Evolutionary conservation across 2,113 vertebrate species (phyloP), one percentile per base, ranked within the genome.

Genomic region (Ptychochromis oligacanthus): DNA sequence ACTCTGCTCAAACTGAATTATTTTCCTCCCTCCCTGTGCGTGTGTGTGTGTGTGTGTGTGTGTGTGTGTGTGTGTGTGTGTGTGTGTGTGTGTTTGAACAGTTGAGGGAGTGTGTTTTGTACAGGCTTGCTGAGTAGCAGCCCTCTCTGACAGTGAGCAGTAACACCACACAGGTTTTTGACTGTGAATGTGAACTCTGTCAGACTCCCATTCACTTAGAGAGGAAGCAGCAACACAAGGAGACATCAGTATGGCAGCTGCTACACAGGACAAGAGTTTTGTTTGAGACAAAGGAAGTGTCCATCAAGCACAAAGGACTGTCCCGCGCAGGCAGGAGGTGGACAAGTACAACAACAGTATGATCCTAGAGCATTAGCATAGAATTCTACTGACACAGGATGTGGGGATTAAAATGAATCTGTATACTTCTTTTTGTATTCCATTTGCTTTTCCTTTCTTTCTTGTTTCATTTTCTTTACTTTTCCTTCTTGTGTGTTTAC

Each of bases 1-100:
- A 57, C 62, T 77, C 67, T 70, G 67, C 55, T 74, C 3, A 79
- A 84, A 89, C n/a, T 55, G 57, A 75, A 78, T 81, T 36, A 79
- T 74, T 76, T 55, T 57, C 22, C 49, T 10, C 15, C 11, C 13
- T 24, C 4, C 46, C 13, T 77, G 24, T 40, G 55, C 80, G 54
- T 75, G 77, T n/a, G n/a, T n/a, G n/a, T n/a, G n/a, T n/a, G n/a
- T n/a, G n/a, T n/a, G n/a, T n/a, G n/a, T n/a, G n/a, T n/a, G n/a
- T 72, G 43, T 64, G 67, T 43, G 22, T 61, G 22, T 57, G 40
- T 78, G 61, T 60, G 52, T 77, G 67, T 59, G 38, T 62, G 56
- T 62, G 70, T 55, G 31, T 49, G 18, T 52, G 18, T 64, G 62
- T 60, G 54, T 18, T 40, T 36, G 22, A 0, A 62, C 31, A 62